Evolutionary conservation across 2,888 invertebrate genomes (phyloP), one percentile per base, ranked within the genome.

Genomic region (Mythimna ferrago): DNA sequence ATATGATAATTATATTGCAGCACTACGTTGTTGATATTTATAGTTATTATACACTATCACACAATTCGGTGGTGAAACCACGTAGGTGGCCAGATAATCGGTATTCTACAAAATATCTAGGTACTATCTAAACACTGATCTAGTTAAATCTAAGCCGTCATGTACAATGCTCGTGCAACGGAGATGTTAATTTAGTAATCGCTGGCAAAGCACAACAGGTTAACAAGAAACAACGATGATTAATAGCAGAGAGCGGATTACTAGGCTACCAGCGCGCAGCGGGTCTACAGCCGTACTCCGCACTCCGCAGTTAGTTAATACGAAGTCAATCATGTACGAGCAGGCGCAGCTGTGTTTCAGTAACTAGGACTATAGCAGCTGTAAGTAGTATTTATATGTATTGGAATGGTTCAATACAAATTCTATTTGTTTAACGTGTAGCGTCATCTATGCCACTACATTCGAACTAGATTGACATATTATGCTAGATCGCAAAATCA

Each of bases 181-280:
- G 57, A 67, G 61, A 57, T 62, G 51, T 75, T 77, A 63, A 75
- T 58, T 38, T 44, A 78, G 35, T 75, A 58, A 75, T 63, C 62
- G 62, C 69, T 44, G 38, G 57, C 66, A 54, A 54, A 66, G 76
- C 75, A 78, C 72, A 78, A 78, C 65, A 61, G 60, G 79, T 71
- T 60, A 70, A 75, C 78, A 77, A 76, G 70, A 63, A 77, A 70
- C 53, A 7, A 35, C 26, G 53, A 75, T 69, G 44, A 77, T 44
- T 77, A 63, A 60, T 60, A 35, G 10, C 61, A 38, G 35, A 21
- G 63, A 41, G 44, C 32, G 32, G 38, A 35, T n/a, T n/a, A 53
- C n/a, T 7, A 54, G 19, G 48, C 44, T 11, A 32, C 54, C 56
- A 35, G 61, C 58, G 14, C 11, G n/a, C 57, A 35, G 10, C 9